Evolutionary conservation across 35 echinoderm and acorn worm species (phyloP), one percentile per base, ranked within the genome.

Genomic region (Ophioderma brevispina): DNA sequence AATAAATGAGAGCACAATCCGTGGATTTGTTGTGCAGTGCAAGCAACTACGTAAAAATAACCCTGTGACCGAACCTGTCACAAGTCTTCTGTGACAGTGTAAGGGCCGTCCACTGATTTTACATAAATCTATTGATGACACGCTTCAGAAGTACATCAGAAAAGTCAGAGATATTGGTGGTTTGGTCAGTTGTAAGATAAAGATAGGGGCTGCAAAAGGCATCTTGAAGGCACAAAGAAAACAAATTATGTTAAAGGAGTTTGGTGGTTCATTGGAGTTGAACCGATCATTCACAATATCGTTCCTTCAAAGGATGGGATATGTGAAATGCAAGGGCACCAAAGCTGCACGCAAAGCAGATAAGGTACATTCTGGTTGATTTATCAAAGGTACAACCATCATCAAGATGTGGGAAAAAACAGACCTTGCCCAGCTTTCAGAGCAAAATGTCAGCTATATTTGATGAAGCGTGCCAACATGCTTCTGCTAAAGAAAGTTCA

Each of bases 261-360:
- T 10, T 37, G 78, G 78, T 34, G 78, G 78, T 1, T 4, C 13
- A 6, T 2, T 80, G 3, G 3, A 13, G 1, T 23, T 80, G 17
- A 80, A 15, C 3, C 11, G 34, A 37, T 32, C 28, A 13, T 80
- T 36, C 15, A 33, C 78, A 15, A 13, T 21, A n/a, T 80, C 78
- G 6, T 80, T 80, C 32, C 34, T 80, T 1, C 6, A 21, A 1
- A 3, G 78, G 15, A 13, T 80, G 11, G 78, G 78, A 40, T 80
- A 80, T 36, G 78, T 80, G 2, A 32, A 80, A 25, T 33, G 78
- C 17, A 80, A 80, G 38, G 78, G 78, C 3, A 80, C 78, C 34
- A 80, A 80, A 35, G 78, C 78, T 80, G 78, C 78, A 36, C 33
- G 78, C 13, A 80, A 80, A 80, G 2, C 41, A 46, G 41, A 46